Base-by-base conservation (phyloP, 2,797 vertebrate species). In the Hippocampus kuda region DNA sequence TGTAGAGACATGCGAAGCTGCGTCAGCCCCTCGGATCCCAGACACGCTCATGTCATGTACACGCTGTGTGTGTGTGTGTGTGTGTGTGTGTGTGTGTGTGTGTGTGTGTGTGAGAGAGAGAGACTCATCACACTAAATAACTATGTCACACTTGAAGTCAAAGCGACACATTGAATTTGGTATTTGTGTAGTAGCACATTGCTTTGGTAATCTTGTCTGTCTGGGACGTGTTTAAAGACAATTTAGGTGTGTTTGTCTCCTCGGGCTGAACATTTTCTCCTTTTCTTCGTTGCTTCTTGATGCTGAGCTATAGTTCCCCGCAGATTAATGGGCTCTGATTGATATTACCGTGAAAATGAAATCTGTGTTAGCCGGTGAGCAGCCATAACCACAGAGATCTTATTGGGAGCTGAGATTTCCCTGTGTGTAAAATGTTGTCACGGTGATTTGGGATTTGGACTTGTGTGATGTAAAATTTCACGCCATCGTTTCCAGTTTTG, bases 401-500 rank as follows among this genome's bases (percentile, higher is more conserved):
- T 79, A 79, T 75, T 79, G 73, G 57, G 46, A 49, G 49, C 10
- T 53, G n/a, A 72, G 75, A 73, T 83, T 79, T 75, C 73, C 72
- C 73, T 70, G 77, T 84, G 84, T 86, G 85, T 82, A 79, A 85
- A 86, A 87, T 86, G 85, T 88, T 86, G 85, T 88, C 87, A 89
- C 73, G 84, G 81, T 81, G 85, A 88, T 88, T 87, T 88, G 83
- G 81, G 80, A 84, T 86, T 84, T 83, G 65, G 82, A 75, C 78
- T 80, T 72, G 82, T 82, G 83, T 84, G 81, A 88, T 88, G 81
- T 82, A 69, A 59, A 75, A 90, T 91, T 91, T 91, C 87, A 91
- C 88, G 84, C 85, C 54, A 75, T 66, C 61, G 62, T 85, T 84
- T 83, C 79, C 82, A 80, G 77, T 79, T 78, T 75, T 73, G 75